Evolutionary conservation across 2,113 vertebrate genomes (phyloP).

Genomic region (Semnopithecus entellus): DNA sequence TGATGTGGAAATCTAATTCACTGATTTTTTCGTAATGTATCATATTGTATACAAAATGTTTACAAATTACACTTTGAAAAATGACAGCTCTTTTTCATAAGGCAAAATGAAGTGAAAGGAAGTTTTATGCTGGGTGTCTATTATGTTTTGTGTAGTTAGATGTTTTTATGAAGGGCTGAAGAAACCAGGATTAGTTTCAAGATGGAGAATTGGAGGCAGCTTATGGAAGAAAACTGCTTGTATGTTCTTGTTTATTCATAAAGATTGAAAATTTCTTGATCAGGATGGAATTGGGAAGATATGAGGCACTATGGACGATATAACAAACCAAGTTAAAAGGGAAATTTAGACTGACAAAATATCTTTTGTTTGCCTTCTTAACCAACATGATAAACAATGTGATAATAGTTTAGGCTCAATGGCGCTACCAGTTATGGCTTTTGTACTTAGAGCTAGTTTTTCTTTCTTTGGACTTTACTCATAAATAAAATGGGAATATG

Average conservation of each 20-base stretch:
- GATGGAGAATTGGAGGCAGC: neutral
- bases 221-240: neutral
- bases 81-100: neutral
- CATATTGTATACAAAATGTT: neutral
- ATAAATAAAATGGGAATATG: neutral
- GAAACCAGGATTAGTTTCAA: neutral
- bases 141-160: neutral
- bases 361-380: neutral
- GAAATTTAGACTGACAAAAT: neutral
- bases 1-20: neutral
- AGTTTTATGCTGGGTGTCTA: neutral
- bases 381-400: neutral
- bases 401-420: neutral
- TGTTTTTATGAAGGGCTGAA: neutral
- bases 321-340: neutral
- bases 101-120: neutral
- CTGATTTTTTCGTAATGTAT: neutral
- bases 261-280: neutral
- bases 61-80: conserved; percentile 21
- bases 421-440: neutral
- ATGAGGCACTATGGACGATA: neutral
- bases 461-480: neutral
- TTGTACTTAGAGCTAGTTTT: neutral
- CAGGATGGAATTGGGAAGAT: neutral
- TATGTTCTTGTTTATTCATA: neutral